A percentile compares a stretch with the other conserved stretches of the same genome.
These are phyloP conservation scores for Percina caprodes DNA, from an alignment of 2,113 vertebrate species.

Conservation along the genomic window DNA sequence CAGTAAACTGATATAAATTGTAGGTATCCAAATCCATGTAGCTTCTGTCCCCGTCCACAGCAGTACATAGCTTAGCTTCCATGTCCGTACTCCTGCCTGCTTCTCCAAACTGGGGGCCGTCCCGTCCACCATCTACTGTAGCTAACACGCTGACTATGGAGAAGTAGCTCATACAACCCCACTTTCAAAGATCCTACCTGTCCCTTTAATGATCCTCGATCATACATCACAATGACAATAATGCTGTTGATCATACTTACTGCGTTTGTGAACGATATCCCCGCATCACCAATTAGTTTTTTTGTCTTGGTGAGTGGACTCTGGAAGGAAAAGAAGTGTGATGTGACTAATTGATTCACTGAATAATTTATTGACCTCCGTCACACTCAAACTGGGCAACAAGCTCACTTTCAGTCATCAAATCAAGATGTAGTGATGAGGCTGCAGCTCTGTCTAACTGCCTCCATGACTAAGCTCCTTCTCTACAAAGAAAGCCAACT, in stretches of 20 bases:
- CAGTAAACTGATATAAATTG: too few species aligned
- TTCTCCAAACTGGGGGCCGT: too few species aligned
- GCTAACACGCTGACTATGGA: too few species aligned
- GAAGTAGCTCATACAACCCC: too few species aligned
- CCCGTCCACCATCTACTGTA: too few species aligned
- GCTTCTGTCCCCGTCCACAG: too few species aligned
- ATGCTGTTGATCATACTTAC: slow-evolving; percentile 80
- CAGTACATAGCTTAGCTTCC: too few species aligned
- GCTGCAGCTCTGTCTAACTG: background rate
- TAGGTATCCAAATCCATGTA: too few species aligned
- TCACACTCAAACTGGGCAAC: background rate
- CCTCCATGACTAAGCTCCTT: background rate
- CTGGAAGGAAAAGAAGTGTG: slow-evolving; percentile 77
- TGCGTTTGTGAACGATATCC: slow-evolving; percentile 91
- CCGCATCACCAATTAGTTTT: slow-evolving; percentile 91
- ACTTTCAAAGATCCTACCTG: too few species aligned
- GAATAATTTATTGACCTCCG: background rate
- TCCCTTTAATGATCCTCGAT: background rate
- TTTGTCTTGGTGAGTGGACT: slow-evolving; percentile 92
- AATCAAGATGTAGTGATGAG: background rate
- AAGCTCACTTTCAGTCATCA: background rate
- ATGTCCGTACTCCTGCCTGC: too few species aligned
- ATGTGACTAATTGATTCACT: background rate
- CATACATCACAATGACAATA: background rate
- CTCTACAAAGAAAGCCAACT: too few species aligned